phyloP scores from a whole-genome alignment of 1,140 invertebrate genomes.

The Globodera ellingtonae region DNA sequence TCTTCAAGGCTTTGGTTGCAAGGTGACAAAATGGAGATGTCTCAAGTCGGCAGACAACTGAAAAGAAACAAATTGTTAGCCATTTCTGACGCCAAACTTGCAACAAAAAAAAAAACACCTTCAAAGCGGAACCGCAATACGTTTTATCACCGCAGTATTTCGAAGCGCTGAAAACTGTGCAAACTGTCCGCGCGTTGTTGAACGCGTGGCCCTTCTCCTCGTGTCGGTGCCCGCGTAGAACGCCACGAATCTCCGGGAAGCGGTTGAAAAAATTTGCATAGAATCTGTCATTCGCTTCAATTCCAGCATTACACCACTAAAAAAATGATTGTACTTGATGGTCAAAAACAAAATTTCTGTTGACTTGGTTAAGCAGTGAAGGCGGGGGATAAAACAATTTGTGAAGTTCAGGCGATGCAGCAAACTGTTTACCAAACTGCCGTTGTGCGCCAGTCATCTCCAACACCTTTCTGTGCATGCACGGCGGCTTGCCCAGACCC shows the following conservation, averaged over 20 bases:
- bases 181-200: conserved; percentile 2
- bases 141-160: not conserved
- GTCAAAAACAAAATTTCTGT: not conserved
- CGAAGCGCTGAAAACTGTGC: conserved; percentile 13
- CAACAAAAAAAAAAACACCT: not conserved
- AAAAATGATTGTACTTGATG: not conserved
- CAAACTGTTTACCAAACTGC: not conserved
- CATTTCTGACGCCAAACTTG: too few species aligned
- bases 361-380: not conserved
- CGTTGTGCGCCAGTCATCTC: not conserved
- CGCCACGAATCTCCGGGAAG: conserved; percentile 15
- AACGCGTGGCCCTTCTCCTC: not conserved
- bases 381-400: not conserved
- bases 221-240: conserved; percentile 8
- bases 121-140: conserved; percentile 1
- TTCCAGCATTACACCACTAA: not conserved
- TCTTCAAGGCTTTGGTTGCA: too few species aligned
- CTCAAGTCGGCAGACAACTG: too few species aligned
- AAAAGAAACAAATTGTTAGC: too few species aligned
- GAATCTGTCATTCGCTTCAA: conserved; percentile 5
- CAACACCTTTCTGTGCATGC: not conserved
- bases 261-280: conserved; percentile 13
- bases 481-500: too few species aligned
- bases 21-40: too few species aligned
- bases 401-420: not conserved